phyloP scores from a whole-genome alignment of 23 tunicate species.

The Ascidia mentula region DNA sequence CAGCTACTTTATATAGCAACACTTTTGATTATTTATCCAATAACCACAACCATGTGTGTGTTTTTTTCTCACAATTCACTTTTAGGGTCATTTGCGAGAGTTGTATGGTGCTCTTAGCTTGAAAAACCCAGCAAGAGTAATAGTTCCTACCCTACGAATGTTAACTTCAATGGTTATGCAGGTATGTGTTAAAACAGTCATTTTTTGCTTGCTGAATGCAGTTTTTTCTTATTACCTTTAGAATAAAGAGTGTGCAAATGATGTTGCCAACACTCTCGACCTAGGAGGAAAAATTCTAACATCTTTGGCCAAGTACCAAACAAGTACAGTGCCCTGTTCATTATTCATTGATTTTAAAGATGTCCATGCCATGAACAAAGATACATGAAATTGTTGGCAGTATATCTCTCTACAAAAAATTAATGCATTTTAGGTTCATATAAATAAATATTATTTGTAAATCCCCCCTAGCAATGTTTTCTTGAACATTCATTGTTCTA shows the following conservation, averaged over 20 bases:
- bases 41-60: too few species aligned
- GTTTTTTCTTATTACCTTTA: not conserved
- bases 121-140: slow-evolving; percentile 25
- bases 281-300: slow-evolving; percentile 32
- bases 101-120: slow-evolving; percentile 39
- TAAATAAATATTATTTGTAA: too few species aligned
- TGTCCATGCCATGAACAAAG: too few species aligned
- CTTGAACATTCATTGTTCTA: too few species aligned
- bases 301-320: slow-evolving; percentile 23
- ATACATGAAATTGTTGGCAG: too few species aligned
- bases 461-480: too few species aligned
- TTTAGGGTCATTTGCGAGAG: slow-evolving; percentile 32
- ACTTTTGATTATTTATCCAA: too few species aligned
- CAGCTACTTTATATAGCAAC: too few species aligned
- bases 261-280: slow-evolving; percentile 41
- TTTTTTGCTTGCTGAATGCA: too few species aligned
- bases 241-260: slow-evolving; percentile 45
- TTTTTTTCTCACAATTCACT: not conserved
- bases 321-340: not conserved
- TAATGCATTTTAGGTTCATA: too few species aligned
- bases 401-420: too few species aligned
- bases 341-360: not conserved
- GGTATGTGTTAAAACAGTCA: too few species aligned
- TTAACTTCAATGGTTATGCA: slow-evolving; percentile 58
- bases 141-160: slow-evolving; percentile 25